phyloP scores from a whole-genome alignment of 2,888 invertebrate species.

The Koerneria pararmatus region DNA sequence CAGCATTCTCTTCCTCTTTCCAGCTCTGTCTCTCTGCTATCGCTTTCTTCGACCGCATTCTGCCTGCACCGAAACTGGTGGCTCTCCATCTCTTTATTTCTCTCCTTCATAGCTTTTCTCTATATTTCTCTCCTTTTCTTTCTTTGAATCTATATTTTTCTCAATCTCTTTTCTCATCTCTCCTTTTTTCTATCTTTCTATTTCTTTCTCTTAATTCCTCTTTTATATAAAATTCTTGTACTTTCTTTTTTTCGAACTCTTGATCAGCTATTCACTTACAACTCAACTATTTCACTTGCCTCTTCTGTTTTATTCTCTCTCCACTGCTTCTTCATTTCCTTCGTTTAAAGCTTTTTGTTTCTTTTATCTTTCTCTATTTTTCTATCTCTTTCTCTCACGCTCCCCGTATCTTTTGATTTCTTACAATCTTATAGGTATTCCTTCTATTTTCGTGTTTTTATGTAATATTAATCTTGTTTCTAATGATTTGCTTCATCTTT shows the following conservation, averaged over 20 bases:
- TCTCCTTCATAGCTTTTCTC: not conserved
- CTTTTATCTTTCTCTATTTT: not conserved
- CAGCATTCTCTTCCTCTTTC: too few species aligned
- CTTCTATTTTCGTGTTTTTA: too few species aligned
- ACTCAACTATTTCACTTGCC: not conserved
- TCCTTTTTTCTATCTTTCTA: not conserved
- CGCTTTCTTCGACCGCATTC: too few species aligned
- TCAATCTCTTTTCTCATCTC: constrained; percentile 2
- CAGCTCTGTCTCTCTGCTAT: too few species aligned
- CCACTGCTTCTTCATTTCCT: not conserved
- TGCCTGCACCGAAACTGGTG: too few species aligned
- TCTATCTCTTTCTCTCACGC: not conserved
- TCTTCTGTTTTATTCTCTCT: not conserved
- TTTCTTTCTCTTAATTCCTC: not conserved
- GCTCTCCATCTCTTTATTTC: not conserved
- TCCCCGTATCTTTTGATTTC: not conserved
- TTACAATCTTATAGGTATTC: too few species aligned
- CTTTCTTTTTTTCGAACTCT: not conserved
- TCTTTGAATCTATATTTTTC: not conserved
- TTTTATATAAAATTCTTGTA: not conserved
- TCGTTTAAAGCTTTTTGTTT: not conserved
- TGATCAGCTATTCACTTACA: not conserved
- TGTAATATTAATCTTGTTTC: too few species aligned
- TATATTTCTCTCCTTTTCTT: not conserved
- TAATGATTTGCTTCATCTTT: too few species aligned